A percentile compares a stretch with the other conserved stretches of the same genome.
Conservation (phyloP, 2,888 invertebrate species). For the Melitaea athalia region DNA sequence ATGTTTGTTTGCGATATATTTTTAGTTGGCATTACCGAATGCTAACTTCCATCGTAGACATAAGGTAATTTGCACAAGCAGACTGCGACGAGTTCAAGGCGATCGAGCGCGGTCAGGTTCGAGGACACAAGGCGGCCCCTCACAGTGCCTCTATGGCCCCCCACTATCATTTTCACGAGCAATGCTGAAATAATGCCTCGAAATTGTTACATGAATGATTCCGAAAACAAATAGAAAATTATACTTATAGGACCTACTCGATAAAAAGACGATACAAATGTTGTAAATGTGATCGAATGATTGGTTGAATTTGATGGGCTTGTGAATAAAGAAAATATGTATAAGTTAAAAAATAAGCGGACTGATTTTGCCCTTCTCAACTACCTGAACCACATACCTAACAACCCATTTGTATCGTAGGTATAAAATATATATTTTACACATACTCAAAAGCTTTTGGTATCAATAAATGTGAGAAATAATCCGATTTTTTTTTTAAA, state of each 20-base stretch:
- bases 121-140: conserved; percentile 76
- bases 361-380: conserved; percentile 18
- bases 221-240: conserved; percentile 2
- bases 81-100: conserved; percentile 78
- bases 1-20: conserved; percentile 42
- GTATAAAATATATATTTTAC: background rate
- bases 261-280: too few relatives aligned
- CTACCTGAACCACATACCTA: conserved; percentile 23
- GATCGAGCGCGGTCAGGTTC: conserved; percentile 81
- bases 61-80: conserved; percentile 56
- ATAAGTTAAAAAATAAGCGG: conserved; percentile 21
- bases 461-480: background rate
- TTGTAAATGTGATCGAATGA: conserved; percentile 10
- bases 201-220: conserved; percentile 1
- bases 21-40: conserved; percentile 66
- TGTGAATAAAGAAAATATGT: conserved; percentile 18
- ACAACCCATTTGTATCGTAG: conserved; percentile 16
- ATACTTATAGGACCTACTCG: background rate
- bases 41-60: conserved; percentile 54
- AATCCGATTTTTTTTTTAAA: background rate
- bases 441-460: background rate
- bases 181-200: conserved; percentile 29
- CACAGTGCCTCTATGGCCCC: conserved; percentile 55
- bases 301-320: conserved; percentile 11
- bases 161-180: conserved; percentile 41